Base-by-base conservation (phyloP, 2,113 vertebrate species). In the Microcebus ravelobensis region DNA sequence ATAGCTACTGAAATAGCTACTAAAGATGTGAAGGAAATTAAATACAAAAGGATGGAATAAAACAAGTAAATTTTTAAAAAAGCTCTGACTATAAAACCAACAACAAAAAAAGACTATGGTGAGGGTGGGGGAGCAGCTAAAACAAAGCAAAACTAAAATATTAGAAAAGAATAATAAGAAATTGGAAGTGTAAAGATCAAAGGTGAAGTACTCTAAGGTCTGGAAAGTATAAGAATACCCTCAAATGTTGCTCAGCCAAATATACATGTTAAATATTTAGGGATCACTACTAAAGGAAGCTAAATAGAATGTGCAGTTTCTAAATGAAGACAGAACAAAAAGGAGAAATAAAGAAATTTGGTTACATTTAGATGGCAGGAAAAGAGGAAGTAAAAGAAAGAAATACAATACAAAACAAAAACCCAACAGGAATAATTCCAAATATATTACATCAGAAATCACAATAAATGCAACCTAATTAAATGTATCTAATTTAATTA, bases 161-260 rank as follows among this genome's bases (percentile, higher is more conserved):
- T 82, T 45, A 83, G 17, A 68, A 36, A 84, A 73, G 67, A 86
- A 59, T 74, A 85, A 90, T 42, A 83, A 91, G 48, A 74, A 82
- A 94, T 5, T 52, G 45, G 80, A 87, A 77, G 55, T 13, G 39
- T 0, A 29, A 45, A 45, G 6, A 82, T 39, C 23, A 82, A 36
- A 29, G 12, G 21, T 57, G 34, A 59, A 39, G 7, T 61, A 74
- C 39, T 57, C 48, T 90, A 48, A 91, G 50, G 50, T 91, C n/a
- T 82, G 70, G 12, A 68, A 86, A 45, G 21, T 83, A 13, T 76
- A 84, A 77, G 85, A 81, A 57, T 50, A 86, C 65, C 52, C 23
- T 70, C 45, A 93, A 93, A 71, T 84, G 29, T 12, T 71, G 80
- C 31, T 48, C 93, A 90, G 89, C 1, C 86, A 93, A 90, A 80